Evolutionary conservation across 2,797 vertebrate species (phyloP).

Genomic region (Gobionotothen gibberifrons): DNA sequence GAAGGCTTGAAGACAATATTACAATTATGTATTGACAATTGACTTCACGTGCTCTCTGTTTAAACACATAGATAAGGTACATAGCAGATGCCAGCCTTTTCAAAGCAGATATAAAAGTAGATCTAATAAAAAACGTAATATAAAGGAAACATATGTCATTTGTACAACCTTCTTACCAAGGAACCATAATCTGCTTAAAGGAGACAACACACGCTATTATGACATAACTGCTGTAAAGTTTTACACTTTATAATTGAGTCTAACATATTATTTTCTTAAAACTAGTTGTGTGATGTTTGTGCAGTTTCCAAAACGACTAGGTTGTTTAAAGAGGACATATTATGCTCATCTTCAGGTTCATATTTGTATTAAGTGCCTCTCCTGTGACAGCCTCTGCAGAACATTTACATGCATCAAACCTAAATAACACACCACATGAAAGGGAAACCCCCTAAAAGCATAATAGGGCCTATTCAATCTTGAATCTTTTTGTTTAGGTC

Average conservation of each 20-base stretch:
- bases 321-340: not conserved
- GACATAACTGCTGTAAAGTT: constrained; percentile 2
- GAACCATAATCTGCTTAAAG: not conserved
- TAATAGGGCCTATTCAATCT: not conserved
- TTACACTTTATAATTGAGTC: not conserved
- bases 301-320: not conserved
- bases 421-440: too few species aligned
- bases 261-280: not conserved
- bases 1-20: not conserved
- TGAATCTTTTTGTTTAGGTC: not conserved
- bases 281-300: not conserved
- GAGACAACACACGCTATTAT: not conserved
- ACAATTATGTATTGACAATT: constrained; percentile 1
- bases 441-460: too few species aligned
- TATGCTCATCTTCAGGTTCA: too few species aligned
- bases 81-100: not conserved
- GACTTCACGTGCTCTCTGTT: not conserved
- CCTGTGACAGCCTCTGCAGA: too few species aligned
- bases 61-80: not conserved
- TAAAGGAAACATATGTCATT: constrained; percentile 27
- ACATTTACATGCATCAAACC: too few species aligned
- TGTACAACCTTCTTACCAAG: constrained; percentile 25
- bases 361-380: too few species aligned
- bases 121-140: constrained; percentile 31
- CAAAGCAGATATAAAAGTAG: constrained; percentile 24